A percentile compares a stretch with the other conserved stretches of the same genome.
These are phyloP conservation scores for Diploscapter pachys DNA, from an alignment of 1,140 invertebrate genomes.

Conservation along the genomic window DNA sequence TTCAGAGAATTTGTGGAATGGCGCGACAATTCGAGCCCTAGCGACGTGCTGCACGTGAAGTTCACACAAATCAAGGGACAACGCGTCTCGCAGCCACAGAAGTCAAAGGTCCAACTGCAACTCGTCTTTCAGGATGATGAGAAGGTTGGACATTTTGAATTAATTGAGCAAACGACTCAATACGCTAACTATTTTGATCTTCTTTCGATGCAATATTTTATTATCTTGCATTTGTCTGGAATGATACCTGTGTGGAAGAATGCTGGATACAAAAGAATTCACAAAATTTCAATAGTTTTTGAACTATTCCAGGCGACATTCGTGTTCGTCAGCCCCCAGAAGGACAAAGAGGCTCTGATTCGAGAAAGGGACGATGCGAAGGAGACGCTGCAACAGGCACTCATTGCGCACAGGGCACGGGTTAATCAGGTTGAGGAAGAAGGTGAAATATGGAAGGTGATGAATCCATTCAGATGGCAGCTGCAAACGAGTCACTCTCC, in stretches of 20 bases:
- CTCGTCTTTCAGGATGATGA: conserved; percentile 82
- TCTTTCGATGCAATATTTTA: too few species aligned
- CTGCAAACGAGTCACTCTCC: conserved; percentile 63
- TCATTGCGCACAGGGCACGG: conserved; percentile 92
- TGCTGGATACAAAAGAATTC: too few species aligned
- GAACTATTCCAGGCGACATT: conserved; percentile 73
- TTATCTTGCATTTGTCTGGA: too few species aligned
- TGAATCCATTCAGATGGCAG: conserved; percentile 37
- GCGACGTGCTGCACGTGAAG: conserved; percentile 11
- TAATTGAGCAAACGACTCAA: neutral
- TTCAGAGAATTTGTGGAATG: conserved; percentile 41
- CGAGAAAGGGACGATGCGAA: conserved; percentile 89
- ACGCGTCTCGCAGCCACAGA: conserved; percentile 96
- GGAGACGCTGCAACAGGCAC: conserved; percentile 79
- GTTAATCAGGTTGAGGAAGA: conserved; percentile 74
- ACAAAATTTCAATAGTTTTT: too few species aligned
- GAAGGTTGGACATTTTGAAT: conserved; percentile 61
- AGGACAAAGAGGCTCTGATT: conserved; percentile 75
- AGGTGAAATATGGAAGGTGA: neutral
- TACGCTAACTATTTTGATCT: too few species aligned
- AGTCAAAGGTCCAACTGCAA: conserved; percentile 97
- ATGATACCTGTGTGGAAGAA: too few species aligned
- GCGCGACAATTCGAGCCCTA: conserved; percentile 42
- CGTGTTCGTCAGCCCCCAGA: conserved; percentile 86
- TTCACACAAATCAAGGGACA: conserved; percentile 65